phyloP scores from a whole-genome alignment of 2,113 vertebrate genomes.

The mouse (Mus musculus) region GRCm39 chr6:74083001-74083500 shows the following conservation, averaged over 20 bases:
- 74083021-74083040: not conserved
- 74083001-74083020: not conserved
- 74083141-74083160: not conserved
- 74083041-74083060: not conserved
- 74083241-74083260: not conserved
- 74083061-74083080: not conserved
- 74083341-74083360: not conserved
- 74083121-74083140: not conserved
- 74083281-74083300: not conserved
- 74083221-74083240: not conserved
- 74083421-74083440: not conserved
- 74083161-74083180: not conserved
- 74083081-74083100: not conserved
- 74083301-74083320: not conserved
- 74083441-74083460: not conserved
- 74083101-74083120: not conserved
- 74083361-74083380: not conserved
- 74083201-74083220: not conserved
- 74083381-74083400: conserved; percentile 1
- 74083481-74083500: not conserved
- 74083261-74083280: not conserved
- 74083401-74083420: not conserved
- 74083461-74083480: not conserved
- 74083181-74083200: not conserved
- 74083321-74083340: not conserved